Base-by-base conservation (phyloP, 2,888 invertebrate genomes). In the Acronicta psi region DNA sequence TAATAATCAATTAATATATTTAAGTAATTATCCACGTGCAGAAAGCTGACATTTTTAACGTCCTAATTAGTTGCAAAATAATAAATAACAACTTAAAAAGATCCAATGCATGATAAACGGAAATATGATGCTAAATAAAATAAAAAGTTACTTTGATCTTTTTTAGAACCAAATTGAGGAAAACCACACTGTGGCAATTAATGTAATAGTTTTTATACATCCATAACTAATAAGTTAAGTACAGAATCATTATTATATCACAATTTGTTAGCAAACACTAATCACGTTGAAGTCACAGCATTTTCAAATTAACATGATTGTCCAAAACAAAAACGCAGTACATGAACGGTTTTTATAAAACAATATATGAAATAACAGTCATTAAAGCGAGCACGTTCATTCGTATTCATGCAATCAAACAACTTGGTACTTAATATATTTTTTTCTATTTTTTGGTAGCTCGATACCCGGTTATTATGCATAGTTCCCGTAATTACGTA, bases 391-490 rank as follows among this genome's bases (percentile, higher is more conserved):
- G 31, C 64, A 59, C 56, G 62, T 72, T 81, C 80, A 83, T 86
- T 86, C 51, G 62, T 82, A 85, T 84, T 81, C 83, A 83, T 72
- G 74, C 74, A 83, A 86, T 74, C 67, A 68, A 69, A 77, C 47
- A 76, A 67, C 73, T 69, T 63, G 57, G 47, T 53, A n/a, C n/a
- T n/a, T n/a, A 38, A 46, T 54, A 53, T 49, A 65, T 62, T 59
- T 71, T 64, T 80, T 82, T 75, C 64, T 62, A 72, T 73, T 73
- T 80, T 82, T 79, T 73, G 72, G 73, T 72, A 53, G 72, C 67
- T 45, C 60, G 69, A 71, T 69, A 81, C 78, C 79, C 73, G 59
- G 78, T 83, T 79, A 86, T 86, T 86, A 85, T 69, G 74, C 56
- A 78, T 80, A 78, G 79, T 83, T 80, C 67, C 58, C 62, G 50